These are phyloP conservation scores for Drosophila testacea DNA, from an alignment of 2,888 invertebrate species.

Conservation along the genomic window DNA sequence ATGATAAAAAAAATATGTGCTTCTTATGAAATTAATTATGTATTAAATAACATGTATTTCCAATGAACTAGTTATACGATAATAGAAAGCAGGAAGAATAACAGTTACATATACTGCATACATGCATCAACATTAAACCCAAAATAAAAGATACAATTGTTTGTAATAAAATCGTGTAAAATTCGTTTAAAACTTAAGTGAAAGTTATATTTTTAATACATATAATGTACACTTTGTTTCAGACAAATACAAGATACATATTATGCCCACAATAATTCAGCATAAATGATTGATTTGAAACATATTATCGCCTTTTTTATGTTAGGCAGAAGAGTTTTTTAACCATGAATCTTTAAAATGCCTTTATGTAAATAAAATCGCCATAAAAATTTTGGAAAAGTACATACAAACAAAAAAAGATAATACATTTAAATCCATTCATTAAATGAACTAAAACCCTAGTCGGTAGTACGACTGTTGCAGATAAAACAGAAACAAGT, in stretches of 20 bases:
- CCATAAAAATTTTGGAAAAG: conserved; percentile 39
- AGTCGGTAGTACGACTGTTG: conserved; percentile 49
- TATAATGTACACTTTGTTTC: conserved; percentile 49
- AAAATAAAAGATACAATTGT: conserved; percentile 38
- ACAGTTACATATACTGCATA: conserved; percentile 50
- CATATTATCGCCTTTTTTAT: conserved; percentile 34
- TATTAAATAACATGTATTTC: conserved; percentile 70
- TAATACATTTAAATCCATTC: conserved; percentile 53
- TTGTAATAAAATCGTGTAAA: conserved; percentile 51
- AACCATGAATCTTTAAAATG: conserved; percentile 37
- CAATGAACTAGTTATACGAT: conserved; percentile 71
- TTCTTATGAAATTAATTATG: conserved; percentile 73
- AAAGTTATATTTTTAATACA: conserved; percentile 56
- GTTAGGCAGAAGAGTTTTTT: conserved; percentile 31
- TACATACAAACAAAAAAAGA: conserved; percentile 22
- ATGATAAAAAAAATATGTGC: conserved; percentile 65
- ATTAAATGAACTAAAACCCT: conserved; percentile 70
- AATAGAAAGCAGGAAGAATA: conserved; percentile 40
- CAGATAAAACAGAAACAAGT: conserved; percentile 38
- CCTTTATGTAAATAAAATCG: conserved; percentile 78
- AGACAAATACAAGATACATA: conserved; percentile 44
- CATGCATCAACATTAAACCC: conserved; percentile 51
- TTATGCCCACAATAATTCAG: conserved; percentile 22
- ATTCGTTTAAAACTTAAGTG: conserved; percentile 52
- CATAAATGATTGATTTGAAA: conserved; percentile 24